phyloP scores from a whole-genome alignment of 2,113 vertebrate genomes.

The Silurus meridionalis region DNA sequence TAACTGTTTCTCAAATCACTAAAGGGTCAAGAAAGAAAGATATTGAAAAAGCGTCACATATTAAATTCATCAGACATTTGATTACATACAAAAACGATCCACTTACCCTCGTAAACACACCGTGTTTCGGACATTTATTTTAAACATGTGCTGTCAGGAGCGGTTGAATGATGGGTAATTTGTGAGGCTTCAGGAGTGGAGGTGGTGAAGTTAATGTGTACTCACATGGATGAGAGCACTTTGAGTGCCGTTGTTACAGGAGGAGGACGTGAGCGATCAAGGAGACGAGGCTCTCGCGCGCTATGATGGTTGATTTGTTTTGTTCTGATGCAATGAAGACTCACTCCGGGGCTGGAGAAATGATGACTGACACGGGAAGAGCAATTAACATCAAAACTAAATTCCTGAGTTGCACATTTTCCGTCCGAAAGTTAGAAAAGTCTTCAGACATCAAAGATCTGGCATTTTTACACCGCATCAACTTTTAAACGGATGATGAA shows the following conservation, averaged over 20 bases:
- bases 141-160: not conserved
- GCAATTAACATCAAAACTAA: not conserved
- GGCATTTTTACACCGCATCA: not conserved
- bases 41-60: not conserved
- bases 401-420: not conserved
- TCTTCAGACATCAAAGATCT: not conserved
- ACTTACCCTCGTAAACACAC: not conserved
- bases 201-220: not conserved
- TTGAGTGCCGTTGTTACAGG: not conserved
- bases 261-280: not conserved
- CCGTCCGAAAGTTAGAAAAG: not conserved
- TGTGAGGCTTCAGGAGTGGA: not conserved
- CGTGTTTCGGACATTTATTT: not conserved
- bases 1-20: not conserved
- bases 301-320: not conserved
- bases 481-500: not conserved
- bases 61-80: not conserved
- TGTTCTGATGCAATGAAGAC: not conserved
- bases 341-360: not conserved
- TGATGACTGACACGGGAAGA: not conserved
- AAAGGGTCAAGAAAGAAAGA: not conserved
- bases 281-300: not conserved
- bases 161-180: slow-evolving; percentile 2
- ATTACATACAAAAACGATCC: not conserved
- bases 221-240: not conserved